Conservation (phyloP, 2,888 invertebrate species). For the Pachycephus smyrnensis region DNA sequence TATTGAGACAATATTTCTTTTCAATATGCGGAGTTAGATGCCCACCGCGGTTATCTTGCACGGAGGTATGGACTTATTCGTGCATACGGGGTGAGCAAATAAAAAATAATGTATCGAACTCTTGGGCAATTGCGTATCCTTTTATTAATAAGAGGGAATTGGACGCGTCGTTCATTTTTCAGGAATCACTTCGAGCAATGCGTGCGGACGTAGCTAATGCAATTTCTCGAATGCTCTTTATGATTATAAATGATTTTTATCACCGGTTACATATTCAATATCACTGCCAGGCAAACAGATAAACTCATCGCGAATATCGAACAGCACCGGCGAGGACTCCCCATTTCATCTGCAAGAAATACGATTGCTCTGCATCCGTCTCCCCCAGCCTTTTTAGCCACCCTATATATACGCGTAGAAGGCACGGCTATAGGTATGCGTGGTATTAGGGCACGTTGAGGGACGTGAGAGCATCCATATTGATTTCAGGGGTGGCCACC, state of each 20-base stretch:
- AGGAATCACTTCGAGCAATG: neutral
- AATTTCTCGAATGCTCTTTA: neutral
- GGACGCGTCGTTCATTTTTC: neutral
- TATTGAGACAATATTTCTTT: constrained; percentile 11
- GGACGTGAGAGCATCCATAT: constrained; percentile 28
- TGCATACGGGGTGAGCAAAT: neutral
- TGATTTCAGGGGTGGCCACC: constrained; percentile 30
- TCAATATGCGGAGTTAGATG: neutral
- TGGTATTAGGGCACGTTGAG: neutral
- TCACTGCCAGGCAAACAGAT: neutral
- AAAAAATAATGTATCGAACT: neutral
- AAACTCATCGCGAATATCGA: neutral
- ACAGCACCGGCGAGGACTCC: neutral
- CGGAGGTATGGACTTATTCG: neutral
- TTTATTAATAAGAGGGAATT: neutral
- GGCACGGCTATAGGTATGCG: neutral
- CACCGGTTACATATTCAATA: neutral
- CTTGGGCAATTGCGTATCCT: neutral
- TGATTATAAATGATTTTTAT: neutral
- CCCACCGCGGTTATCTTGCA: neutral
- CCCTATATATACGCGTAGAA: neutral
- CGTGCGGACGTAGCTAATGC: neutral
- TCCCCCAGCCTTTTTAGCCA: neutral
- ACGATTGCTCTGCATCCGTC: neutral
- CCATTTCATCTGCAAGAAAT: neutral